These are phyloP conservation scores for Mesoligia furuncula DNA, from an alignment of 2,888 invertebrate species.

Conservation along the genomic window DNA sequence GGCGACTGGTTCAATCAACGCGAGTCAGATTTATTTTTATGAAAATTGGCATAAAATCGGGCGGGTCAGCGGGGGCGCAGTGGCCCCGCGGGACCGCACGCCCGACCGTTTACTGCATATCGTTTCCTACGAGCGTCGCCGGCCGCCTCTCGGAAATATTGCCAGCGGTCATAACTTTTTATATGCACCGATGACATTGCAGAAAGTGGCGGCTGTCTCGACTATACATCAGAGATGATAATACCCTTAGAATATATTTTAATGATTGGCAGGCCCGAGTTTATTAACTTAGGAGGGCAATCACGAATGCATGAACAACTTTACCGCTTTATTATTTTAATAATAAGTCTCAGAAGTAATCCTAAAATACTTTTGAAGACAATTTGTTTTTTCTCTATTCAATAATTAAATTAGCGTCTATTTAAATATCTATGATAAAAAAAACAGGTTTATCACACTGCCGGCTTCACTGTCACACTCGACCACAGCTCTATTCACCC, in stretches of 20 bases:
- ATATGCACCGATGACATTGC: constrained; percentile 90
- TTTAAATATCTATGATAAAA: neutral
- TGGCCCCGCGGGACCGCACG: constrained; percentile 89
- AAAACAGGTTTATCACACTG: constrained; percentile 51
- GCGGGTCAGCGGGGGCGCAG: constrained; percentile 87
- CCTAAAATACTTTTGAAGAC: neutral
- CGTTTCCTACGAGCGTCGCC: constrained; percentile 84
- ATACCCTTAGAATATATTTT: constrained; percentile 33
- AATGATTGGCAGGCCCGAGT: neutral
- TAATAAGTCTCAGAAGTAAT: too few relatives aligned
- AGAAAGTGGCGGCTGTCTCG: constrained; percentile 83
- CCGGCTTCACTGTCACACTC: constrained; percentile 67
- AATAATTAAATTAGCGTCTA: too few relatives aligned
- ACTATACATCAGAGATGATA: constrained; percentile 74
- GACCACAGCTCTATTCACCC: constrained; percentile 57
- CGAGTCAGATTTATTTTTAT: constrained; percentile 90
- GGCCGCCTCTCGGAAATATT: constrained; percentile 87
- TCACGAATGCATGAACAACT: neutral
- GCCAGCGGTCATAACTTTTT: constrained; percentile 90
- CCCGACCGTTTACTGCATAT: constrained; percentile 90
- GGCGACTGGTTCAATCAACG: constrained; percentile 90
- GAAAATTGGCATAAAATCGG: constrained; percentile 90
- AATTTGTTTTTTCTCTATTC: neutral
- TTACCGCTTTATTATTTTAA: neutral
- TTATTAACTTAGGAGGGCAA: neutral